Evolutionary conservation across 2,888 invertebrate genomes (phyloP), one percentile per base, ranked within the genome.

Genomic region (Yponomeuta evonymella): DNA sequence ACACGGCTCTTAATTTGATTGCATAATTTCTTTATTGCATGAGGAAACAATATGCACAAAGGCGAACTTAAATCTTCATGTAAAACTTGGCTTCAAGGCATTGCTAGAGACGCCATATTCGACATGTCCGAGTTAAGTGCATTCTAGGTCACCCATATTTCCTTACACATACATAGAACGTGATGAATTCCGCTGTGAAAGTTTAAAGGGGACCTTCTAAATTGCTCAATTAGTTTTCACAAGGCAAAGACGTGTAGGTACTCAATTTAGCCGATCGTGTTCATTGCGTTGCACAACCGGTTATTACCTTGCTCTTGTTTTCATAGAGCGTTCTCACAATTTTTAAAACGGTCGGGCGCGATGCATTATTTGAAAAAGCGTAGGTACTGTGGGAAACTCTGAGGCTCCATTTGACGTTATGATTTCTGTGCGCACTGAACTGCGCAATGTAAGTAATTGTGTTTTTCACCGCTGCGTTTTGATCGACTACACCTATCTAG

Each of bases 281-380:
- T 79, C 78, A 79, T 80, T 82, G 76, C 75, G 76, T 86, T 87
- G 81, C 86, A 84, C 83, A 86, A 87, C 85, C 77, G 79, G 83
- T 87, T 84, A 83, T 85, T 85, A 83, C 81, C 82, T 80, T 80
- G 83, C 83, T 83, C 83, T 84, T 84, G 83, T 84, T 85, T 82
- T 80, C 79, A 78, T 79, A 69, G n/a, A 43, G 5, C 62, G 79
- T 86, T 84, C 85, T 79, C 84, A 86, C 85, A 83, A 81, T 79
- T 67, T 48, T n/a, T 30, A 51, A 68, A 51, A 68, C 12, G 67
- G 11, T 64, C 67, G 66, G 64, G 67, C 58, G 67, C 29, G 67
- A 48, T 64, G n/a, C 65, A 65, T 48, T 48, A 36, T 33, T 33
- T 23, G 83, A 86, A 86, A 86, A 87, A 83, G 80, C 43, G 43